Conservation (phyloP, 1,140 invertebrate genomes). For the Drosophila miranda region DNA sequence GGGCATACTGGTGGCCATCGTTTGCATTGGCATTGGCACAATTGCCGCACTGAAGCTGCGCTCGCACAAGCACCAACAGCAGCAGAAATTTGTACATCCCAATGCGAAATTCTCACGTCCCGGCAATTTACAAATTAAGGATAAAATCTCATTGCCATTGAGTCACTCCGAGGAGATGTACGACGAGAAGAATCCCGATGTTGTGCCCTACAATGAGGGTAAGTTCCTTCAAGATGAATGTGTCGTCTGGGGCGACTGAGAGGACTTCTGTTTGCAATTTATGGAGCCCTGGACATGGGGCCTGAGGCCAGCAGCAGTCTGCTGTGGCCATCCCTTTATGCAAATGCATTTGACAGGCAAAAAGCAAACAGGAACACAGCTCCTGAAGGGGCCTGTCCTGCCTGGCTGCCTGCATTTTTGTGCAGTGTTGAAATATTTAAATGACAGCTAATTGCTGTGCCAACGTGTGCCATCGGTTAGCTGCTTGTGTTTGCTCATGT, state of each 20-base stretch:
- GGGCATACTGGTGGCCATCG: constrained; percentile 87
- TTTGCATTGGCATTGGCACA: constrained; percentile 87
- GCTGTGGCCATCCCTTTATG: constrained; percentile 29
- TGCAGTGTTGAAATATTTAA: constrained; percentile 74
- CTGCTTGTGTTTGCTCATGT: constrained; percentile 61
- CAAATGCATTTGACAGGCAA: constrained; percentile 62
- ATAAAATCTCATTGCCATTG: constrained; percentile 86
- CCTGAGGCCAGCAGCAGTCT: constrained; percentile 22
- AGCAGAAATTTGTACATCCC: constrained; percentile 77
- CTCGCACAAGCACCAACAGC: constrained; percentile 83
- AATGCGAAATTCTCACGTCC: constrained; percentile 84
- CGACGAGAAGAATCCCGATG: constrained; percentile 93
- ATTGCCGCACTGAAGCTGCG: constrained; percentile 88
- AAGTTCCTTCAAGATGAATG: constrained; percentile 80
- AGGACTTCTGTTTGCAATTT: constrained; percentile 48
- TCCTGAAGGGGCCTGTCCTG: constrained; percentile 18
- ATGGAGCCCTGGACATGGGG: constrained; percentile 30
- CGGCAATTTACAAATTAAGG: constrained; percentile 86
- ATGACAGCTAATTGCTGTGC: constrained; percentile 74
- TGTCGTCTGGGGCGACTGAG: constrained; percentile 8
- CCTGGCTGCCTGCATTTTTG: constrained; percentile 57
- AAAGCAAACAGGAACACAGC: constrained; percentile 30
- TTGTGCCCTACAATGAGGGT: constrained; percentile 94
- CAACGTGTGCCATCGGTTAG: constrained; percentile 7
- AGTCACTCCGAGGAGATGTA: constrained; percentile 87